Evolutionary conservation across 1,140 invertebrate species (phyloP), one percentile per base, ranked within the genome.

Genomic region (Camponotus pennsylvanicus): DNA sequence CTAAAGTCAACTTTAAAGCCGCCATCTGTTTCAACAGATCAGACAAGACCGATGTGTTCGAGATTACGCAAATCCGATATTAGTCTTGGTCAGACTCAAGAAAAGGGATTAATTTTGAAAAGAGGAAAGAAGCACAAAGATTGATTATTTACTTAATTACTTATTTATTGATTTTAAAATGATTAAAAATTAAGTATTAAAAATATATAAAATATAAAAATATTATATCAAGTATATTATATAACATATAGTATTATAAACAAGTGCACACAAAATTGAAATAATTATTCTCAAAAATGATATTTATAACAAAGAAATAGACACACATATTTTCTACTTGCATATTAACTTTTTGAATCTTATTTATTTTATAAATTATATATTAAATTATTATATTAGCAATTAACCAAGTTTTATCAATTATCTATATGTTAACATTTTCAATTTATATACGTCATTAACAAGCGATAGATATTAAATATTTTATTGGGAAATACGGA

Each of bases 41-140:
- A 80, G 52, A 70, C 34, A 55, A 57, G 49, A 55, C 34, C 34
- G 49, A 80, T 80, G 78, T 45, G 27, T 37, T 69, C 64, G 52
- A 80, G 78, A 80, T 80, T 80, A 80, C 64, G 21, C 78, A 80
- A 80, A 80, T 80, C 64, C 64, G 64, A 70, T 80, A 80, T 80
- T 70, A 80, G 64, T 80, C 64, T 80, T 80, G 37, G 64, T 34
- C 18, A 40, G 77, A 21, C 34, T 80, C n/a, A 13, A 42, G 64
- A 8, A 70, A 34, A 59, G 52, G 34, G 66, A 70, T 59, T 80
- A 70, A 42, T 18, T 4, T 21, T 1, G 21, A 42, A 57, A 15
- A 21, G 4, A 11, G 7, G 13, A 40, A 69, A 52, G 15, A 34
- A 55, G 13, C n/a, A 9, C 7, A 55, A 34, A 69, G 45, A 79